phyloP scores from a whole-genome alignment of 2,113 vertebrate genomes.

The Microcebus tavaratra region DNA sequence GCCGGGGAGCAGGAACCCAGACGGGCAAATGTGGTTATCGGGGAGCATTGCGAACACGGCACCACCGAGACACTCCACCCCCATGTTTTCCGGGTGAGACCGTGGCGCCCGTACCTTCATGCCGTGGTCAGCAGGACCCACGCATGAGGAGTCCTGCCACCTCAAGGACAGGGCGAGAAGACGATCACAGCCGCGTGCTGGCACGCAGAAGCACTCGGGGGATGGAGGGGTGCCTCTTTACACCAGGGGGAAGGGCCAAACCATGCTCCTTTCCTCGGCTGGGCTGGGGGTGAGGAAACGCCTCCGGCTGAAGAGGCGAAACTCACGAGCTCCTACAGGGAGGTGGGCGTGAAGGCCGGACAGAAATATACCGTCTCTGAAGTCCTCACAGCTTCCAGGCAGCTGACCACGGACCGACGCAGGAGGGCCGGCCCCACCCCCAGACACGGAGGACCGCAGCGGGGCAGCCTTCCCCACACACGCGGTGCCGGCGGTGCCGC shows the following conservation, averaged over 20 bases:
- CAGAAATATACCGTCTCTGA: fast-evolving
- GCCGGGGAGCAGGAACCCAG: not conserved
- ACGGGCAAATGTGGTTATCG: fast-evolving
- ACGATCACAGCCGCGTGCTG: fast-evolving
- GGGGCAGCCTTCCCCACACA: too few species aligned
- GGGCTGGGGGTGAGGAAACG: too few species aligned
- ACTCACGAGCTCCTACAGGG: fast-evolving
- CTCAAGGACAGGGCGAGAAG: too few species aligned
- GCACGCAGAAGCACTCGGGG: fast-evolving
- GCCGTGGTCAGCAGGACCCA: not conserved
- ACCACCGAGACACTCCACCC: fast-evolving
- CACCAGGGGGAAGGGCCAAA: fast-evolving
- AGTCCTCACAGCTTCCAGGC: not conserved
- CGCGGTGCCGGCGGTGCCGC: not conserved
- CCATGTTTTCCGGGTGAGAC: fast-evolving
- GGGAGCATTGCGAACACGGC: not conserved
- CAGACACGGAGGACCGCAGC: fast-evolving
- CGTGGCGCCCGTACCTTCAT: fast-evolving
- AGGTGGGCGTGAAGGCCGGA: fast-evolving
- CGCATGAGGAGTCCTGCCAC: not conserved
- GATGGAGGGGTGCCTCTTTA: fast-evolving
- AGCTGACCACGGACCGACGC: not conserved
- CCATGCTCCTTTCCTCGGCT: fast-evolving
- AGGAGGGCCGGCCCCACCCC: not conserved
- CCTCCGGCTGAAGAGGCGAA: fast-evolving